Base-by-base conservation (phyloP, 2,113 vertebrate genomes). In the Gasterosteus nipponicus region DNA sequence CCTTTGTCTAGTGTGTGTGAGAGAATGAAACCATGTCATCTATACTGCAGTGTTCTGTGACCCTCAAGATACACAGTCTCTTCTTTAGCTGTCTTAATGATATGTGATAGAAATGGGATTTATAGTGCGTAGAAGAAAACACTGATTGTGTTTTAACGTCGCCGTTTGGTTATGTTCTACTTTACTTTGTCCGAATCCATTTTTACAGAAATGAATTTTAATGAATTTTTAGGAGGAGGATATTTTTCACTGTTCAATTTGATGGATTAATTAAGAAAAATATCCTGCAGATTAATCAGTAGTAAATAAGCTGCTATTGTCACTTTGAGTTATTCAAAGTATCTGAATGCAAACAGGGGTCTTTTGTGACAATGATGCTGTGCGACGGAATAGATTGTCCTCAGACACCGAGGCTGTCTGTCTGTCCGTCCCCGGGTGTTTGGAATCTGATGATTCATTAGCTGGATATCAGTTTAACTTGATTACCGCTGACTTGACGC, bases 1-100 rank as follows among this genome's bases (percentile, higher is more conserved):
- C 89, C 93, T 94, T 96, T 95, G 92, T 93, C 71, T 78, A 69
- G 61, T 72, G 56, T 73, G 46, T 71, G 77, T 80, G 66, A 63
- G 71, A 78, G 54, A 81, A 78, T 79, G 61, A 87, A 75, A 83
- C 81, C 73, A 69, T 72, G 77, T 87, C 77, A 80, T 84, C 58
- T 49, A 60, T 67, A 42, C 61, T 41, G 65, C 59, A 38, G 47
- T 75, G 42, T 69, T 51, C 69, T 68, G 54, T 64, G 69, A 73
- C 68, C 74, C 72, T 31, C 42, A n/a, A 65, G 70, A 83, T 71
- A 51, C 35, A 46, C 51, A 46, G 35, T 8, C 9, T 54, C 67
- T 51, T 44, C 38, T 69, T 44, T 59, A 67, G 33, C 42, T 60
- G 42, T 39, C 44, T 33, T 60, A 57, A 72, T 49, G 31, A 69